Conservation (phyloP, 2,113 vertebrate genomes). For the Leiothrix lutea region DNA sequence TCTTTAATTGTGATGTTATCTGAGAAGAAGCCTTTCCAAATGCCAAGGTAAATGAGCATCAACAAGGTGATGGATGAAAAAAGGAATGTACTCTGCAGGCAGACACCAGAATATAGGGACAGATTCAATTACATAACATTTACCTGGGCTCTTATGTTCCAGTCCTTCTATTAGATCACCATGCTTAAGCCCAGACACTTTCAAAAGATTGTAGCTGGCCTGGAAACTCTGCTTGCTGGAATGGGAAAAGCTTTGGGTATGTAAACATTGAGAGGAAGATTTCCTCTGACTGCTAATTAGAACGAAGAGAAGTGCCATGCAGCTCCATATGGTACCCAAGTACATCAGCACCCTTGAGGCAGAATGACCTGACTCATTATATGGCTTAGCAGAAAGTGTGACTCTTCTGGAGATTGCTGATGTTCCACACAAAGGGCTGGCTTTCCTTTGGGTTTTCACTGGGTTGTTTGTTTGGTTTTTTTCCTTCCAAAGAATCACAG, state of each 20-base stretch:
- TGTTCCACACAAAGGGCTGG: neutral
- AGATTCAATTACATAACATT: neutral
- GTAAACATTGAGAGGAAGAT: neutral
- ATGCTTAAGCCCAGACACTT: neutral
- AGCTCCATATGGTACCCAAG: neutral
- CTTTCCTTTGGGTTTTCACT: neutral
- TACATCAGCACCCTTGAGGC: neutral
- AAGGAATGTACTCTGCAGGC: neutral
- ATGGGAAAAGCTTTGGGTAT: slow-evolving; percentile 18
- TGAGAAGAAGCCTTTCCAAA: slow-evolving; percentile 44
- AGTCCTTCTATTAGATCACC: neutral
- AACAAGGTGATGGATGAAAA: neutral
- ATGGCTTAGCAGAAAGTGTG: neutral
- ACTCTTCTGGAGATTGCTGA: neutral
- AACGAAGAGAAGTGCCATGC: neutral
- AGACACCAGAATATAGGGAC: neutral
- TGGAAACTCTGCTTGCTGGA: neutral
- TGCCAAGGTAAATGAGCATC: slow-evolving; percentile 27
- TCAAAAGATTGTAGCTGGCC: neutral
- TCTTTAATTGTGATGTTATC: slow-evolving; percentile 68
- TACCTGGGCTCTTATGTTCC: neutral
- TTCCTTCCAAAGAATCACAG: neutral
- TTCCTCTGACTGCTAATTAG: neutral
- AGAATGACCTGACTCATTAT: neutral
- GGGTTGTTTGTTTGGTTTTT: neutral